Conservation (phyloP, 2,888 invertebrate genomes). For the Drosophila paracracens region DNA sequence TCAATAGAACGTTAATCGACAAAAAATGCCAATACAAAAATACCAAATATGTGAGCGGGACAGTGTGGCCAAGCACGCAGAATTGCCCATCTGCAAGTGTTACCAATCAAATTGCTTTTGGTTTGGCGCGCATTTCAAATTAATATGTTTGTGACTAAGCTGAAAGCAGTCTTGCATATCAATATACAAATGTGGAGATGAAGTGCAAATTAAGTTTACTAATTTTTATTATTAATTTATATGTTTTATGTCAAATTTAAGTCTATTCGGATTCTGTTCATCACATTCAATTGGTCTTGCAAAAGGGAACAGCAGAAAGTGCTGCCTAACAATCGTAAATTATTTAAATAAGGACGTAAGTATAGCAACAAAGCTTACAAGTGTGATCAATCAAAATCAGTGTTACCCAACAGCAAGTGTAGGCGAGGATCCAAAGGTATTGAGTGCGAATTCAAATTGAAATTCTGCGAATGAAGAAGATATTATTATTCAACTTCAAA, state of each 20-base stretch:
- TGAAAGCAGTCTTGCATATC: background rate
- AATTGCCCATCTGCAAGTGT: slow-evolving; percentile 25
- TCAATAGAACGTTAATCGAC: background rate
- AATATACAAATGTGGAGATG: background rate
- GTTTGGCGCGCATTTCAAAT: slow-evolving; percentile 19
- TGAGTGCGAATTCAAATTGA: background rate
- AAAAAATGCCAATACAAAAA: background rate
- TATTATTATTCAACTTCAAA: background rate
- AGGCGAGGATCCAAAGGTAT: too few species aligned
- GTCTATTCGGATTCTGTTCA: background rate
- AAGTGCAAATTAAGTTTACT: background rate
- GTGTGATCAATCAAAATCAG: background rate
- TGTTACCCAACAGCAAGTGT: background rate
- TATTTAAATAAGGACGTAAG: background rate
- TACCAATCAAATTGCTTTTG: background rate
- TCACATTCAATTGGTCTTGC: background rate
- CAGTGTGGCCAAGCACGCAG: slow-evolving; percentile 17
- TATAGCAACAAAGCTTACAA: background rate
- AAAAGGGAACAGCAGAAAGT: background rate
- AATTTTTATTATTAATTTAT: background rate
- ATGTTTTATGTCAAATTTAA: background rate
- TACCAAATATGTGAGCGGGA: background rate
- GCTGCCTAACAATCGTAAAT: background rate
- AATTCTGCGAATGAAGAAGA: background rate
- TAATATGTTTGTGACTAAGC: background rate